Evolutionary conservation across 2,797 vertebrate species (phyloP).

Genomic region (Cyprinodon diabolis): DNA sequence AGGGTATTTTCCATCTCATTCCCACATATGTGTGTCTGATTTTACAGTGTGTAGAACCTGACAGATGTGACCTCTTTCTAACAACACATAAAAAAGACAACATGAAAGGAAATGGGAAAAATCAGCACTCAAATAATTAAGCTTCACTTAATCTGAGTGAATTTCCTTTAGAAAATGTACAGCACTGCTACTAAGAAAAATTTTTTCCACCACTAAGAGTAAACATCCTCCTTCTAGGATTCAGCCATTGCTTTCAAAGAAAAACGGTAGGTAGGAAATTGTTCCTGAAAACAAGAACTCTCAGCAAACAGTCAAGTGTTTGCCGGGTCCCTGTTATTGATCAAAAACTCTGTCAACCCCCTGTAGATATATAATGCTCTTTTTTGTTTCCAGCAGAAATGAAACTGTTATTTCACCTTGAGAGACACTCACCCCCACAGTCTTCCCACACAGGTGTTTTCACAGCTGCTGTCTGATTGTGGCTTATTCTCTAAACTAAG

Average conservation of each 20-base stretch:
- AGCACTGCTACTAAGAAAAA: neutral
- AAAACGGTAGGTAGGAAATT: constrained; percentile 36
- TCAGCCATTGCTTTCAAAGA: constrained; percentile 27
- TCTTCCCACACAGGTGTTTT: constrained; percentile 24
- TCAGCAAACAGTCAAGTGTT: constrained; percentile 28
- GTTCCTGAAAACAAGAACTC: constrained; percentile 39
- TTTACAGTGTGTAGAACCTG: too few species aligned
- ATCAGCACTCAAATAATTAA: constrained; percentile 29
- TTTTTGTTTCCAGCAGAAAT: constrained; percentile 28
- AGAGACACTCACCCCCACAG: constrained; percentile 11
- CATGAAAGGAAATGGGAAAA: neutral
- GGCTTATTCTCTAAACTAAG: neutral
- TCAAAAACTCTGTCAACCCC: constrained; percentile 25
- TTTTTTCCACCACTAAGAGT: constrained; percentile 24
- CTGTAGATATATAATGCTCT: constrained; percentile 19
- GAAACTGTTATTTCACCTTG: constrained; percentile 25
- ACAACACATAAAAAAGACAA: neutral
- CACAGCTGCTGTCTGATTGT: constrained; percentile 28
- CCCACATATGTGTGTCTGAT: neutral
- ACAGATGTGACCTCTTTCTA: neutral
- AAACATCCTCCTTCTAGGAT: constrained; percentile 27
- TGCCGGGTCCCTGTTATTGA: constrained; percentile 38
- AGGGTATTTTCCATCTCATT: neutral
- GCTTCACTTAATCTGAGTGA: constrained; percentile 27
- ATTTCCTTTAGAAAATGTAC: constrained; percentile 18